Base-by-base conservation (phyloP, 2,113 vertebrate genomes). In the Tursiops truncatus region DNA sequence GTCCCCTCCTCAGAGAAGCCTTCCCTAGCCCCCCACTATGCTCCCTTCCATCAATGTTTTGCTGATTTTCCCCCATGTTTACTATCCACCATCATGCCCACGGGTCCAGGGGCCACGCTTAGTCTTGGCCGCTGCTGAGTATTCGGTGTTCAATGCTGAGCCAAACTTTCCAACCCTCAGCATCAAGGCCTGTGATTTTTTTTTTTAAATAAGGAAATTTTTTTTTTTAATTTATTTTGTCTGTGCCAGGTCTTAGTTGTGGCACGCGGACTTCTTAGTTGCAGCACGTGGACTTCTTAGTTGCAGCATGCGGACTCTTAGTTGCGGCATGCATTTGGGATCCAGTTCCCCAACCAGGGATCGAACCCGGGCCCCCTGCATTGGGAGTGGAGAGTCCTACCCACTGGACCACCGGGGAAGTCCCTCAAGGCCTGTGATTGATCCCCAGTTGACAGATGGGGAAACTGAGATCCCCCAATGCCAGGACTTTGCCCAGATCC, bases 91-190 rank as follows among this genome's bases (percentile, higher is more conserved):
- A 10, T 10, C 70, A n/a, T 31, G 50, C 50, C 31, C 62, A 0
- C 4, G 41, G 13, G 25, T n/a, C 6, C 25, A 26, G 0, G 10
- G 3, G 8, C 11, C n/a, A 7, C 7, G 53, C 21, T 41, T 41
- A 10, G 60, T 82, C 36, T 65, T 10, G 41, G 41, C 33, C 12
- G 25, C 56, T 62, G n/a, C 44, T 65, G 58, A 82, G 15, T 44
- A 81, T 83, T 41, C 13, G 58, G 5, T 84, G 23, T 83, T 13
- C 58, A 67, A 47, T 23, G 68, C 21, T 18, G 87, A 47, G 50
- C 38, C 15, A 33, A 47, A 25, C 36, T 65, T 82, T n/a, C 58
- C 44, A 26, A n/a, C 12, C 56, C 53, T 56, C 26, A 53, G 56
- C 38, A 33, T 31, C 74, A 31, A 47, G 53, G 38, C 15, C 67